phyloP scores from a whole-genome alignment of 2,113 vertebrate genomes.

The Cyanistes caeruleus region DNA sequence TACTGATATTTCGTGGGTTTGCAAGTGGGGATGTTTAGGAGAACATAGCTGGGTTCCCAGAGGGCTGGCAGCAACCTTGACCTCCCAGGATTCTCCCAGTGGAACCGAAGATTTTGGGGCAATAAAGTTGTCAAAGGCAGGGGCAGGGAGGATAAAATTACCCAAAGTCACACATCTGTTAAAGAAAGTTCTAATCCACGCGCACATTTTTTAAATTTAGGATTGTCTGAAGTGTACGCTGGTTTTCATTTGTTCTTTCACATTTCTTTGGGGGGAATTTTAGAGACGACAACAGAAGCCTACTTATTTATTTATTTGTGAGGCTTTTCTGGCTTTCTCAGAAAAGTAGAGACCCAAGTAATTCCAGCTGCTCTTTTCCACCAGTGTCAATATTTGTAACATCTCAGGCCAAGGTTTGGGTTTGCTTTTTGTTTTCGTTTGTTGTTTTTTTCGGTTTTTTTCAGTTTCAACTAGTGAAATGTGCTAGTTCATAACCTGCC shows the following conservation, averaged over 20 bases:
- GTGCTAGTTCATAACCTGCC: background rate
- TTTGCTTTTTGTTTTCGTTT: background rate
- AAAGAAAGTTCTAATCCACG: background rate
- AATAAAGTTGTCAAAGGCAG: background rate
- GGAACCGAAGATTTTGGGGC: background rate
- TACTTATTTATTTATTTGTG: constrained; percentile 46
- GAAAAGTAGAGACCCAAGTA: constrained; percentile 36
- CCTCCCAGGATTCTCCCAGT: background rate
- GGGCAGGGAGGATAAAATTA: background rate
- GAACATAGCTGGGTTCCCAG: accelerated
- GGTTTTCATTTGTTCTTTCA: constrained; percentile 52
- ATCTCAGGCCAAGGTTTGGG: constrained; percentile 10
- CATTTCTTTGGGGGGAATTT: constrained; percentile 24
- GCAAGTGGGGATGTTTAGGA: background rate
- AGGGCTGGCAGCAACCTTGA: background rate
- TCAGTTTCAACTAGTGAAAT: background rate
- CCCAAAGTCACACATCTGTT: background rate
- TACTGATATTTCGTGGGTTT: constrained; percentile 26
- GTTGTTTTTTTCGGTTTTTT: background rate
- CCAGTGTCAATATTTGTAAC: constrained; percentile 34
- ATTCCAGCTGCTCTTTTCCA: constrained; percentile 61
- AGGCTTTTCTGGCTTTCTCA: constrained; percentile 33
- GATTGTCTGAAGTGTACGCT: constrained; percentile 30
- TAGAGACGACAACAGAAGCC: constrained; percentile 26
- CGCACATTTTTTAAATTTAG: constrained; percentile 35